Evolutionary conservation across 2,797 vertebrate genomes (phyloP).

Genomic region (Bovichtus variegatus): DNA sequence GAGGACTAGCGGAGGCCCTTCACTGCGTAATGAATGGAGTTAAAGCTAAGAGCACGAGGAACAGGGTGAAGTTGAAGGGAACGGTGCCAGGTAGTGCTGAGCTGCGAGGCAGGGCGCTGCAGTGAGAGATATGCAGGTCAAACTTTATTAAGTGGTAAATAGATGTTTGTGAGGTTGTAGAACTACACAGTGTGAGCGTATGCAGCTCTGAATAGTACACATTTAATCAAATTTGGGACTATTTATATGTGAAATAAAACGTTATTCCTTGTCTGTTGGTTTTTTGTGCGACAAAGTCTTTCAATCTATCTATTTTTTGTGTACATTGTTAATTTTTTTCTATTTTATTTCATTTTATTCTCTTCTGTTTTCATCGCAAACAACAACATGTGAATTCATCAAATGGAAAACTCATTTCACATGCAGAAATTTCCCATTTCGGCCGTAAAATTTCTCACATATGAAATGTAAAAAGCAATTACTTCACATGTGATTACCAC

Average conservation of each 20-base stretch:
- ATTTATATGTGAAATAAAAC: background rate
- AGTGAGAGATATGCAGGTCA: background rate
- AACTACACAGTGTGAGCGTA: background rate
- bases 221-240: background rate
- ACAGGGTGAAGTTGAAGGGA: conserved; percentile 37
- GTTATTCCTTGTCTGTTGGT: background rate
- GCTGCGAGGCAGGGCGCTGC: conserved; percentile 14
- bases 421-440: background rate
- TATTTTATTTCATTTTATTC: background rate
- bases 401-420: background rate
- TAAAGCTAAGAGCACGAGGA: conserved; percentile 49
- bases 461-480: no score
- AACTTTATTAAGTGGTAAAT: background rate
- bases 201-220: background rate
- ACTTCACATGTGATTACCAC: no score
- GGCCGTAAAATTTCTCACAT: background rate
- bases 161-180: background rate
- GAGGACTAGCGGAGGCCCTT: conserved; percentile 59
- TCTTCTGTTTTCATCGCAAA: background rate
- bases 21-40: conserved; percentile 52
- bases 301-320: background rate
- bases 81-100: conserved; percentile 58
- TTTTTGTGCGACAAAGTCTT: background rate
- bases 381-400: background rate
- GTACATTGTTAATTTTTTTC: background rate